Evolutionary conservation across 53 echinoderm and acorn worm genomes (phyloP).

Genomic region (Echinarachnius parma): DNA sequence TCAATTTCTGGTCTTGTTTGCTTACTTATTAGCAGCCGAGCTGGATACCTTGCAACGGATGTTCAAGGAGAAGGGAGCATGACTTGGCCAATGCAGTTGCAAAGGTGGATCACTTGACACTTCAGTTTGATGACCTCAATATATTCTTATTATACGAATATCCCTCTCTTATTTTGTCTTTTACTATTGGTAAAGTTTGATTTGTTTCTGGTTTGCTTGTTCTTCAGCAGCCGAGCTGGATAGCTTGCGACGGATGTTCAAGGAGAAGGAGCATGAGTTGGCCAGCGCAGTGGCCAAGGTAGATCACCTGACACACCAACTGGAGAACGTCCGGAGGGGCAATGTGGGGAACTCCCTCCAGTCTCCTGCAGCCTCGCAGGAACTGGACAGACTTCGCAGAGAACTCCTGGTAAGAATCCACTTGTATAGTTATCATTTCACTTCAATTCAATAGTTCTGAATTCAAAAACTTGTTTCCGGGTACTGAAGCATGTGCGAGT

Average conservation of each 20-base stretch:
- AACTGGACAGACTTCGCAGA: conserved; percentile 76
- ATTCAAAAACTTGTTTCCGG: no score
- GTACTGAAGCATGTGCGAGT: no score
- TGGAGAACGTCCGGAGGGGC: conserved; percentile 78
- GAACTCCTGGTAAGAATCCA: conserved; percentile 91
- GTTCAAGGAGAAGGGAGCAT: conserved; percentile 92
- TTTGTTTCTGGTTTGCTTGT: no score
- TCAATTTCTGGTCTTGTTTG: no score
- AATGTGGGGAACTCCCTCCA: conserved; percentile 54
- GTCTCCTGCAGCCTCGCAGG: conserved; percentile 56
- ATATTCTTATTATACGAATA: no score
- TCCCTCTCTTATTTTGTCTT: no score
- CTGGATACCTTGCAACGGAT: conserved; percentile 69
- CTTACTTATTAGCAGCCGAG: conserved; percentile 87
- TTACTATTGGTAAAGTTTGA: no score
- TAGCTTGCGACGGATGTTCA: conserved; percentile 67
- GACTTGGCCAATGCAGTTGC: conserved; percentile 88
- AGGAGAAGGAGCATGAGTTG: conserved; percentile 93
- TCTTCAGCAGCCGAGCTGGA: conserved; percentile 80
- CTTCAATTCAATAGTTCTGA: no score
- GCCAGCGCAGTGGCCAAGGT: conserved; percentile 90
- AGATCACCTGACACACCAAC: conserved; percentile 79
- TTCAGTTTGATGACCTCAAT: conserved; percentile 78
- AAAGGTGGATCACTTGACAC: conserved; percentile 88
- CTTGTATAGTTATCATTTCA: no score